A percentile compares a stretch with the other conserved stretches of the same genome.
phyloP scores from a whole-genome alignment of 2,888 invertebrate genomes.

The Galerucella calmariensis region DNA sequence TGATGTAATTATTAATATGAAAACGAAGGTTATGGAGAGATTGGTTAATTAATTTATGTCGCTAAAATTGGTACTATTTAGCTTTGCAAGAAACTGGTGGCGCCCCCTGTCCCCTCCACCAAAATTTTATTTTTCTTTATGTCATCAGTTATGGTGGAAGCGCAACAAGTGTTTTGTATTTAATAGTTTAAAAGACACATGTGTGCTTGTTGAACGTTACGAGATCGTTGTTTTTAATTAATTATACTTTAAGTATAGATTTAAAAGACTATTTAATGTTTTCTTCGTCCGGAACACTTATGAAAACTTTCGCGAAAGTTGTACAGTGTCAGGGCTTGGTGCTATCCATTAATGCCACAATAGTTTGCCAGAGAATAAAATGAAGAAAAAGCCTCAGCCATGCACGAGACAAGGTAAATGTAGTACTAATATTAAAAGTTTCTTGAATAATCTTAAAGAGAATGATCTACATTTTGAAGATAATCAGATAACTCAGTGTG shows the following conservation, averaged over 20 bases:
- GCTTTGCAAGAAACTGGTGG: slow-evolving; percentile 24
- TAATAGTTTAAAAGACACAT: slow-evolving; percentile 49
- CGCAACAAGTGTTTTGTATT: slow-evolving; percentile 57
- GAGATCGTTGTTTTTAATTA: slow-evolving; percentile 19
- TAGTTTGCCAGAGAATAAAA: slow-evolving; percentile 38
- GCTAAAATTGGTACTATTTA: slow-evolving; percentile 20
- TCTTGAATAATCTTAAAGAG: slow-evolving; percentile 47
- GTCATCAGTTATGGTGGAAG: slow-evolving; percentile 55
- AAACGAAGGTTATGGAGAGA: background rate
- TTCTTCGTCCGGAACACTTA: slow-evolving; percentile 18
- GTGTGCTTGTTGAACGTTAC: slow-evolving; percentile 41
- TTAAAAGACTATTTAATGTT: slow-evolving; percentile 35
- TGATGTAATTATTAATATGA: background rate
- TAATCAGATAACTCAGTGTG: slow-evolving; percentile 52
- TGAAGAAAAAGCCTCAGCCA: slow-evolving; percentile 49
- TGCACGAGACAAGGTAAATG: slow-evolving; percentile 46
- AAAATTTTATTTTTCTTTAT: slow-evolving; percentile 45
- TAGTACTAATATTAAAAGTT: slow-evolving; percentile 45
- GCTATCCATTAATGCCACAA: slow-evolving; percentile 36
- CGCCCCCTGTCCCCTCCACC: slow-evolving; percentile 40
- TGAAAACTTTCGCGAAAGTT: slow-evolving; percentile 39
- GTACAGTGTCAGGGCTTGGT: slow-evolving; percentile 40
- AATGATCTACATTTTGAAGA: slow-evolving; percentile 49
- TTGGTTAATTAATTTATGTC: slow-evolving; percentile 3
- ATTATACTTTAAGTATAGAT: slow-evolving; percentile 18